phyloP scores from a whole-genome alignment of 2,888 invertebrate genomes.

The Odontocolon sp. region DNA sequence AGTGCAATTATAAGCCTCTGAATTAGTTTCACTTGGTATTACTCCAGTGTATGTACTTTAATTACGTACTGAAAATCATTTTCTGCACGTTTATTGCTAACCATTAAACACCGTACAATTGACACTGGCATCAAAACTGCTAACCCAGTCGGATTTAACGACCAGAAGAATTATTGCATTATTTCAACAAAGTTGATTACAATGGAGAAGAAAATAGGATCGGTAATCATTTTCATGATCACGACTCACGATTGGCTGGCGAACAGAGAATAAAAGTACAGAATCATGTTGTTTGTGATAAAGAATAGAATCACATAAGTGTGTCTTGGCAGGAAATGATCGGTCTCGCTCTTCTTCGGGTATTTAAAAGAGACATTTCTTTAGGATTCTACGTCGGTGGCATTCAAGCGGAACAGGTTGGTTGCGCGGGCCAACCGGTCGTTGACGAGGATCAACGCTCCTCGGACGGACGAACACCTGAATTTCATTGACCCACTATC shows the following conservation, averaged over 20 bases:
- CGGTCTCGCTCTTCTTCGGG: slow-evolving; percentile 18
- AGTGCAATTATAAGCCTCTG: slow-evolving; percentile 4
- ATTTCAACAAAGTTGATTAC: no score
- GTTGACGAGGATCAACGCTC: slow-evolving; percentile 39
- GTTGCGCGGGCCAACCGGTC: slow-evolving; percentile 65
- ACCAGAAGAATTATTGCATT: not conserved
- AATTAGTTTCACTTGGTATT: slow-evolving; percentile 19
- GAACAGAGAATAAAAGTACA: slow-evolving; percentile 10
- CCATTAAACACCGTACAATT: not conserved
- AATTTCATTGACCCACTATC: slow-evolving; percentile 79
- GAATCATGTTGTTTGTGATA: not conserved
- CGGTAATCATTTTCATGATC: no score
- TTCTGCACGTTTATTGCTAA: not conserved
- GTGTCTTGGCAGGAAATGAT: slow-evolving; percentile 33
- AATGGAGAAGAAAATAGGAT: no score
- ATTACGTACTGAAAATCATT: not conserved
- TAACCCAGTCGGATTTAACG: not conserved
- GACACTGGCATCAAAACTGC: not conserved
- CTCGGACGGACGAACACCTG: slow-evolving; percentile 68
- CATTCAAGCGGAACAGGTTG: slow-evolving; percentile 60
- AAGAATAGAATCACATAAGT: slow-evolving; percentile 7
- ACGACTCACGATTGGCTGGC: no score
- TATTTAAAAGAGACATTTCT: slow-evolving; percentile 36
- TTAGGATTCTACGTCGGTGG: slow-evolving; percentile 51
- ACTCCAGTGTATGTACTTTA: not conserved